These are phyloP conservation scores for Cassiopea andromeda DNA, from an alignment of 30 jellyfish, hydroid and myxozoan species.

Conservation along the genomic window DNA sequence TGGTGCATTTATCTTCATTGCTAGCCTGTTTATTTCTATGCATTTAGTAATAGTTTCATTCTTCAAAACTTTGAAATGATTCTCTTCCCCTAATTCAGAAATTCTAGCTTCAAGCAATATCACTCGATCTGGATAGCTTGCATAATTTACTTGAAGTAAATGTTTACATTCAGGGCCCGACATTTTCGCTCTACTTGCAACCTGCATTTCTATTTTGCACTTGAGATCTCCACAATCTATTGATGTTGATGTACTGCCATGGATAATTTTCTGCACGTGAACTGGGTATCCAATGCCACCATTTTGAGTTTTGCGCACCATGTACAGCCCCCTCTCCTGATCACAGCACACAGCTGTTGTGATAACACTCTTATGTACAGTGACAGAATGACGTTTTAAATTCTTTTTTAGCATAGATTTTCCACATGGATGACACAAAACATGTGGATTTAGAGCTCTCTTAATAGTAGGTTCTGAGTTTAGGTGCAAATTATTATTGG, in stretches of 20 bases:
- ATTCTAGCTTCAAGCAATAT: neutral
- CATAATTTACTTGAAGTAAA: slow-evolving; percentile 34
- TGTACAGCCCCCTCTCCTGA: slow-evolving; percentile 12
- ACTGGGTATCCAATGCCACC: slow-evolving; percentile 60
- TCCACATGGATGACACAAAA: slow-evolving; percentile 18
- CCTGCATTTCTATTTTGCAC: slow-evolving; percentile 21
- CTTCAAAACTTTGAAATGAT: neutral
- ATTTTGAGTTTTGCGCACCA: slow-evolving; percentile 12
- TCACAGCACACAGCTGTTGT: slow-evolving; percentile 49
- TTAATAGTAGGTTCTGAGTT: neutral
- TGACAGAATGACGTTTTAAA: neutral
- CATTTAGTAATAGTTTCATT: slow-evolving; percentile 35
- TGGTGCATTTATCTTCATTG: neutral
- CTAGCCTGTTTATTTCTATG: neutral
- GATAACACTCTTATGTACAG: neutral
- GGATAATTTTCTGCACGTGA: slow-evolving; percentile 58
- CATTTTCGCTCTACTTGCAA: slow-evolving; percentile 39
- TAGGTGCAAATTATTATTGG: neutral
- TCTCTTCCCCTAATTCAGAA: neutral
- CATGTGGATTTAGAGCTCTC: neutral
- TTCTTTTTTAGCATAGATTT: slow-evolving; percentile 1
- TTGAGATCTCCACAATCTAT: slow-evolving; percentile 42
- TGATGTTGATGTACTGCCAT: neutral
- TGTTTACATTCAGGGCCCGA: slow-evolving; percentile 38
- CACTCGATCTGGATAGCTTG: slow-evolving; percentile 1